phyloP scores from a whole-genome alignment of 2,888 invertebrate species.

The Xestoiulus laeticollis region DNA sequence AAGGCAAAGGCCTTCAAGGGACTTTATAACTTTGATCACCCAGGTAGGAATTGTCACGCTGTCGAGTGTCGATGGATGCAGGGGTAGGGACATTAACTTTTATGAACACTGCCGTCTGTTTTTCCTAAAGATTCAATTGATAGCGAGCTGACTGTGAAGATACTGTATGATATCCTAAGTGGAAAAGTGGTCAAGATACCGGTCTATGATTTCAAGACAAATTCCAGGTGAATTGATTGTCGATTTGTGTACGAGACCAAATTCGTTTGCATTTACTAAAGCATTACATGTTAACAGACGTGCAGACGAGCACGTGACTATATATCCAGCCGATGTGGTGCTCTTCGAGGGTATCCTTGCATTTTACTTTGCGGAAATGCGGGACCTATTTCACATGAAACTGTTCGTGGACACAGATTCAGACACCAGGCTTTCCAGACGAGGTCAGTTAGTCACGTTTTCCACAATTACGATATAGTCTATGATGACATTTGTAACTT shows the following conservation, averaged over 20 bases:
- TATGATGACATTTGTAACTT: not conserved
- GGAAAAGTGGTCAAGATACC: constrained; percentile 91
- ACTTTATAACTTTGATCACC: constrained; percentile 98
- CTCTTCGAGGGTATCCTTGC: constrained; percentile 97
- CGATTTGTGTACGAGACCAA: not conserved
- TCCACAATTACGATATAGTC: no score
- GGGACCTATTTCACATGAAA: constrained; percentile 98
- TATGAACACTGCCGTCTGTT: not conserved
- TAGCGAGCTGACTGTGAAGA: constrained; percentile 81
- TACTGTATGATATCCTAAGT: constrained; percentile 81
- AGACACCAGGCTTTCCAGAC: constrained; percentile 92
- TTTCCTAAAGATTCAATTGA: constrained; percentile 83
- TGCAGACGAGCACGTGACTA: constrained; percentile 69
- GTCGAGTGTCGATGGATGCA: not conserved
- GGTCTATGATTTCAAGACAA: constrained; percentile 90
- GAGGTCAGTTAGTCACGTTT: constrained; percentile 70
- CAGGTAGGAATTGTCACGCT: constrained; percentile 67
- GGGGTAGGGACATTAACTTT: not conserved
- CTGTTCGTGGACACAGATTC: constrained; percentile 99
- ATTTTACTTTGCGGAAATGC: constrained; percentile 94
- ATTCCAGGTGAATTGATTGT: constrained; percentile 75
- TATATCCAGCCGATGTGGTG: constrained; percentile 96
- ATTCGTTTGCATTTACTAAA: not conserved
- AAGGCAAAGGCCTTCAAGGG: constrained; percentile 80
- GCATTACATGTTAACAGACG: constrained; percentile 57